Evolutionary conservation across 1,140 invertebrate genomes (phyloP), one percentile per base, ranked within the genome.

Genomic region (Spodoptera litura): DNA sequence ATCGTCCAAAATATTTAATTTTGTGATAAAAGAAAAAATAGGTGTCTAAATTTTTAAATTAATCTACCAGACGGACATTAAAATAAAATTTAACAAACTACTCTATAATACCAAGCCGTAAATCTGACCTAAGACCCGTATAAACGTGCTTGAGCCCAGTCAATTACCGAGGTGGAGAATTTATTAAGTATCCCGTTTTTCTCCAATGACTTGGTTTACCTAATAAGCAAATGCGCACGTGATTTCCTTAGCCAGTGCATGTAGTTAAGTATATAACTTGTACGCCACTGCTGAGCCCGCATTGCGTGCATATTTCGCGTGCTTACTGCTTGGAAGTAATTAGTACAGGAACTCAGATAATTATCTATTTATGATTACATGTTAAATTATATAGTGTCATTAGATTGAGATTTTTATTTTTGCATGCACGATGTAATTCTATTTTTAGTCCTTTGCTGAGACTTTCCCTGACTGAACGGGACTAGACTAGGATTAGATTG

Each of bases 231-330:
- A 53, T 11, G 10, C 49, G 27, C 64, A 53, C 44, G 10, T 25
- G 44, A 53, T 25, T 68, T 68, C 64, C 64, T 68, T 27, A n/a
- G 11, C 13, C 51, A 49, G 51, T 31, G 12, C 25, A 27, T n/a
- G 25, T 61, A 9, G 5, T 9, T 44, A 35, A 44, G 61, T 44
- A 64, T 64, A 44, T 64, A 68, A 31, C 5, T 13, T 52, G 49
- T 31, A 31, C 20, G 20, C 38, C 55, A 56, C 61, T 20, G 12
- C 20, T 52, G 38, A 68, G 44, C 27, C 52, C 20, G 44, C 4
- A 53, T 68, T 25, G 61, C 61, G 64, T 68, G 51, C 51, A 52
- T 68, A 52, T 52, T 52, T 52, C 64, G 64, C 64, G 64, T 68
- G 64, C 64, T 13, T 27, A 68, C 25, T 5, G 51, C 49, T 27